Evolutionary conservation across 2,113 vertebrate species (phyloP), one percentile per base, ranked within the genome.

Genomic region (Hepsetus odoe): DNA sequence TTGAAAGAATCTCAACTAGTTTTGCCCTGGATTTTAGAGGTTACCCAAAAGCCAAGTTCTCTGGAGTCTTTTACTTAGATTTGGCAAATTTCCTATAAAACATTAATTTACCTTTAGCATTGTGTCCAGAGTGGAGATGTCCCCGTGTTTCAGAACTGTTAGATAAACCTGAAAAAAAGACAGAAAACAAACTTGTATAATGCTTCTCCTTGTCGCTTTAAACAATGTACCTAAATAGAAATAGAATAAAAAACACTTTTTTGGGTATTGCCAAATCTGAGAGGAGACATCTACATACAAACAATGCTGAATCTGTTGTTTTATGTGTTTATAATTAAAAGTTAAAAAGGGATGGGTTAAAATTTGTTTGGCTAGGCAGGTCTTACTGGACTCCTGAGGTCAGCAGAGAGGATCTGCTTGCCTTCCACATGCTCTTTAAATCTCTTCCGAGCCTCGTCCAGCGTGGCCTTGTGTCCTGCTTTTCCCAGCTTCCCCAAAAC

Each of bases 401-500:
- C 98, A 14, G 98, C 97, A 0, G 95, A 94, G 42, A 99, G 93
- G 65, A 89, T 26, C 51, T 94, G 92, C 59, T 95, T 98, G 22
- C 95, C 96, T 55, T 99, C 97, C 88, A 97, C 94, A 0, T 99
- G 98, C 20, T 99, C 97, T 86, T 93, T 97, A 92, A 99, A 99
- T 40, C 97, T 93, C 78, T 95, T 94, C 4, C 96, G 90, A 5
- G 98, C 97, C 92, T 99, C 98, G 72, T 99, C 98, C 87, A 99
- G 64, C 0, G 98, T 99, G 66, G 95, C 93, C 85, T 95, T 96
- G 90, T 99, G 96, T 76, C 98, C 98, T 0, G 97, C 95, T 85
- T 99, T 99, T 0, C 98, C 98, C 69, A 99, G 90, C 81, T 97
- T 99, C 7, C 96, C 97, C 82, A 99, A 84, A 13, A 99, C 97